Percentiles rank a stretch among this genome's conserved stretches.
Evolutionary conservation across 2,113 vertebrate species (phyloP).

Genomic region (Leptosomus discolor): DNA sequence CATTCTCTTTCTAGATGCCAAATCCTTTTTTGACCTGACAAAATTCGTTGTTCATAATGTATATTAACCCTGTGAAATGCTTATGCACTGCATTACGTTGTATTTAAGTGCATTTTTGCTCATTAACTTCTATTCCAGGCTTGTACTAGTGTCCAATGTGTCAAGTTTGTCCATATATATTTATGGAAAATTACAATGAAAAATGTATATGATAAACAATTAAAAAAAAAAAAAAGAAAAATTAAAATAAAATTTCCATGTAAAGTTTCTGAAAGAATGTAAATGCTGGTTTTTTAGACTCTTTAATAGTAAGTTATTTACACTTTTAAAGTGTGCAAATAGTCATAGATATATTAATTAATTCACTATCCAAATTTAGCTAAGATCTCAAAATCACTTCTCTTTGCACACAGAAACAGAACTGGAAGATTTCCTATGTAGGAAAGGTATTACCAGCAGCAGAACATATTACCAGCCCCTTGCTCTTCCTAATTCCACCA

Average conservation of each 20-base stretch:
- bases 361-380: neutral
- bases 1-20: constrained; percentile 39
- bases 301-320: neutral
- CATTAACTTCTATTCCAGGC: constrained; percentile 56
- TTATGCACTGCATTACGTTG: constrained; percentile 37
- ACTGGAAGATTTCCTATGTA: neutral
- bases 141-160: constrained; percentile 58
- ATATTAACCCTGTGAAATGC: constrained; percentile 53
- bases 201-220: constrained; percentile 35
- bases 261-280: constrained; percentile 58
- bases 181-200: constrained; percentile 45
- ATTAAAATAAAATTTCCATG: constrained; percentile 61
- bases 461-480: neutral
- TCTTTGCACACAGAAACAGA: neutral
- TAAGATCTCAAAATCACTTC: neutral
- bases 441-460: neutral
- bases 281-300: neutral
- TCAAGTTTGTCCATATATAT: constrained; percentile 64
- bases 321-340: neutral
- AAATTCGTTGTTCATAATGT: constrained; percentile 51
- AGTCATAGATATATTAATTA: neutral
- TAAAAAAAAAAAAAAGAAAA: constrained; percentile 7
- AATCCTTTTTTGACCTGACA: constrained; percentile 26
- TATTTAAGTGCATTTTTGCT: constrained; percentile 56
- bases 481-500: neutral